Evolutionary conservation across 1,140 invertebrate species (phyloP), one percentile per base, ranked within the genome.

Genomic region (Drosophila ogumai): DNA sequence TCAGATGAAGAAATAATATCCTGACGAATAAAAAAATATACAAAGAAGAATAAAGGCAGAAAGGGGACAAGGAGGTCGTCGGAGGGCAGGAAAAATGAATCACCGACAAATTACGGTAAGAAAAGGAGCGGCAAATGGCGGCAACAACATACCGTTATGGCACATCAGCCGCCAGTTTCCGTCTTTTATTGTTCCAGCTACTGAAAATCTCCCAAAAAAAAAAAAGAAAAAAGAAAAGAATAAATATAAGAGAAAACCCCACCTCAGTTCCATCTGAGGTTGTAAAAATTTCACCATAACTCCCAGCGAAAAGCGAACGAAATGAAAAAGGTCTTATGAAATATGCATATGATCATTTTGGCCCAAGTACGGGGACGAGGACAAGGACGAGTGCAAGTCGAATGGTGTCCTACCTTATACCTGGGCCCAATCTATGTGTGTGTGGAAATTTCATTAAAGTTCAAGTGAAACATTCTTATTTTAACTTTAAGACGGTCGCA

Each of bases 321-420:
- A 67, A 71, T 46, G 65, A 74, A 87, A 87, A 87, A 84, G 84
- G 84, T 72, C 77, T 80, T 82, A 87, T 87, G 80, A 87, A 87
- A 88, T 87, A 88, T 87, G 84, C 84, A 87, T 87, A 87, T 88
- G 84, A 87, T 87, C 84, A 87, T 82, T 87, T 75, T 68, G 84
- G 72, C 49, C 55, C 52, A 71, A 57, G 72, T 65, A 28, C 50
- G 15, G 17, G 46, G 25, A 28, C 25, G 8, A 54, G 52, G 52
- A 55, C 47, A 13, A 54, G 52, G 52, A 55, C 52, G 52, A 65
- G 32, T 44, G 38, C 55, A 15, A 46, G 38, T 38, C 15, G 17
- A 28, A 12, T n/a, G 5, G 44, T 49, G 43, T n/a, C n/a, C 22
- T 32, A 6, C 12, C 19, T 28, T 46, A 19, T 41, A n/a, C 40